Evolutionary conservation across 2,113 vertebrate genomes (phyloP).

Genomic region (Fukomys damarensis): DNA sequence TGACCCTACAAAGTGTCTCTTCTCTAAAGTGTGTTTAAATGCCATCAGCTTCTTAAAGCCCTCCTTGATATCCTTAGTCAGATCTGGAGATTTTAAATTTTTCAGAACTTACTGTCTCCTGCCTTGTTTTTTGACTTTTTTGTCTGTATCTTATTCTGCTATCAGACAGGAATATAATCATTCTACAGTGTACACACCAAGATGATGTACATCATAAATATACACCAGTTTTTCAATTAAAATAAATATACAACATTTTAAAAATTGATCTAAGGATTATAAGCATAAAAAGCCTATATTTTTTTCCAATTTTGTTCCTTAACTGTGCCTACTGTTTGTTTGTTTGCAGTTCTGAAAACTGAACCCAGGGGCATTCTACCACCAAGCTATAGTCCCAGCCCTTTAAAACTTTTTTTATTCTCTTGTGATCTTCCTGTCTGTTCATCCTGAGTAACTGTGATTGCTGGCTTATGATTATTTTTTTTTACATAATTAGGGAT

Average conservation of each 20-base stretch:
- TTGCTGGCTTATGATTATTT: background rate
- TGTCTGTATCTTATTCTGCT: background rate
- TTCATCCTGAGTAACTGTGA: background rate
- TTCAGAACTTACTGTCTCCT: background rate
- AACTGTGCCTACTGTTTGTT: background rate
- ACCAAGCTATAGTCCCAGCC: background rate
- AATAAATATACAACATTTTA: background rate
- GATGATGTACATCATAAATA: background rate
- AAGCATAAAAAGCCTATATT: background rate
- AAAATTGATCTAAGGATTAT: background rate
- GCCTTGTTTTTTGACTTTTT: background rate
- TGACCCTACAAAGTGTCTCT: background rate
- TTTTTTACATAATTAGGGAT: background rate
- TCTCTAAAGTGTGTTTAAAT: slow-evolving; percentile 21
- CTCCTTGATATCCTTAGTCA: background rate
- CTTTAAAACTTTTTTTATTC: background rate
- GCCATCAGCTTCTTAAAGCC: background rate
- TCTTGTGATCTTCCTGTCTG: background rate
- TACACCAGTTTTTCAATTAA: background rate
- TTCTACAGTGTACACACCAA: background rate
- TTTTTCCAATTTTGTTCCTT: background rate
- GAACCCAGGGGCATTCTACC: background rate
- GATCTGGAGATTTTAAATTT: background rate
- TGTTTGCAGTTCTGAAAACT: background rate
- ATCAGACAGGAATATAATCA: background rate